Evolutionary conservation across 2,797 vertebrate genomes (phyloP), one percentile per base, ranked within the genome.

Genomic region (Naso thynnoides): DNA sequence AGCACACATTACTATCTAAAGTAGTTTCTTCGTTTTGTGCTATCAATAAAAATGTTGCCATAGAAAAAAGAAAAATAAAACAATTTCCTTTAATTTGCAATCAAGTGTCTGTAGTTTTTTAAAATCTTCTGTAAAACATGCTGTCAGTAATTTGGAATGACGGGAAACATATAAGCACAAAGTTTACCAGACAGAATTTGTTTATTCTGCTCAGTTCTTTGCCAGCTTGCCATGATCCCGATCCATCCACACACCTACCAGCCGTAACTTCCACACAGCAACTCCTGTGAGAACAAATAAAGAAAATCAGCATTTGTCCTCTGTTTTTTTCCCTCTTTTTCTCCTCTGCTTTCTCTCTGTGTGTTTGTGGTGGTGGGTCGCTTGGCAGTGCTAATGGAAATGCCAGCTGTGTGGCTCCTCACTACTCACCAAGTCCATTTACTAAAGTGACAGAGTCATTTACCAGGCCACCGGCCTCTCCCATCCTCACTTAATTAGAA

Each of bases 361-460:
- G 52, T 72, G 61, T 78, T 54, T 73, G 53, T 74, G 85, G 77
- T 76, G 77, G 80, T 73, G 81, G 72, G 71, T 80, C 42, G 27
- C 84, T 45, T 86, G 87, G 83, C 72, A 75, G 79, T 82, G 76
- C 85, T 93, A 91, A 93, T 92, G 88, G 88, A 93, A 92, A 90
- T 91, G 91, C 92, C 91, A 91, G 89, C 81, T 86, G 76, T 89
- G 88, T 89, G 87, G 88, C 85, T 85, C 85, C 85, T 92, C 89
- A 91, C 85, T 91, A 87, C 88, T 94, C 93, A 93, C 89, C 90
- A 91, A 92, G 92, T 94, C 93, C 92, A 95, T 95, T 95, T 95
- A 91, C 93, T 93, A 91, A 93, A 93, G 92, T 95, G 94, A 95
- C 94, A 95, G 94, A 94, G 92, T 94, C 91, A 95, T 95, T 94